Conservation (phyloP, 2,888 invertebrate genomes). For the Oligia latruncula region DNA sequence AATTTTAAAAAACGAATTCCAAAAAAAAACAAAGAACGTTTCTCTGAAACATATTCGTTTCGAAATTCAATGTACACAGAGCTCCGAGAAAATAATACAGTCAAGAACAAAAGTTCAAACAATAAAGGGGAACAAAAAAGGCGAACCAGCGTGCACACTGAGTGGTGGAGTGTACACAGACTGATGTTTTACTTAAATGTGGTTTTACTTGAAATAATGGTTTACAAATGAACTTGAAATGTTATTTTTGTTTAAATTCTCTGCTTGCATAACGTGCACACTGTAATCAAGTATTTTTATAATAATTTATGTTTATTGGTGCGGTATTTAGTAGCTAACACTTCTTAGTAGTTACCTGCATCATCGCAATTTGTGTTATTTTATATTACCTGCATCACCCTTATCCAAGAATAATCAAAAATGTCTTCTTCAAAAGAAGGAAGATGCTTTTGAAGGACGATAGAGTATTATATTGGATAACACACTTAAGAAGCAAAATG, state of each 20-base stretch:
- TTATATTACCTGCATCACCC: not conserved
- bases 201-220: constrained; percentile 43
- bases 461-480: not conserved
- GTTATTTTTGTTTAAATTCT: constrained; percentile 17
- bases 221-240: constrained; percentile 27
- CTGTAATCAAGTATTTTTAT: not conserved
- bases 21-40: constrained; percentile 46
- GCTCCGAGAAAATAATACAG: constrained; percentile 69
- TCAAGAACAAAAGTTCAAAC: constrained; percentile 68
- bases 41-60: constrained; percentile 60
- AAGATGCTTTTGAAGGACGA: not conserved
- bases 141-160: constrained; percentile 52
- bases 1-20: constrained; percentile 36
- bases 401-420: not conserved
- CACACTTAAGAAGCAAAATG: not conserved
- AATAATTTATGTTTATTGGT: not conserved
- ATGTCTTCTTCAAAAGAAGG: not conserved
- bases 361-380: not conserved
- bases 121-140: constrained; percentile 64
- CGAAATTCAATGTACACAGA: constrained; percentile 61
- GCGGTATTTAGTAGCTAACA: not conserved
- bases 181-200: constrained; percentile 44
- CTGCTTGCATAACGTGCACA: not conserved
- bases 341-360: not conserved
- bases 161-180: constrained; percentile 56